phyloP scores from a whole-genome alignment of 2,888 invertebrate species.

The Drosophila subquinaria region DNA sequence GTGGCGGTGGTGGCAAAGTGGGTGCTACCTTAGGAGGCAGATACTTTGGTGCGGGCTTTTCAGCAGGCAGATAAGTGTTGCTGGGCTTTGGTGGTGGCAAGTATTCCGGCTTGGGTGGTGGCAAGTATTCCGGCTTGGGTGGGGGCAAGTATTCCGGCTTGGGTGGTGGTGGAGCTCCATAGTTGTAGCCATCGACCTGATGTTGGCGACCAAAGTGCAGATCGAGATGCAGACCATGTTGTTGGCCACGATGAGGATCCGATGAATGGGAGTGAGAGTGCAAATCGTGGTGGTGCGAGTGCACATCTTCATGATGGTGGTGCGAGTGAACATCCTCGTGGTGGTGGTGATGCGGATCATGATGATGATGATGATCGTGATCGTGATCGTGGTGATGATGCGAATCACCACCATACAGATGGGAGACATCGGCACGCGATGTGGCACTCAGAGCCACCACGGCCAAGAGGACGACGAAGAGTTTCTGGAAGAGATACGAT shows the following conservation, averaged over 20 bases:
- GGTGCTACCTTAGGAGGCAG: constrained; percentile 70
- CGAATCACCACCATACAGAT: constrained; percentile 53
- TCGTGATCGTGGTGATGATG: constrained; percentile 55
- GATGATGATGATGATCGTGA: constrained; percentile 45
- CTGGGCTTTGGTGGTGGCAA: constrained; percentile 63
- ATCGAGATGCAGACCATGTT: constrained; percentile 29
- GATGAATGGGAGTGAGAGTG: constrained; percentile 16
- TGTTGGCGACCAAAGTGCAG: constrained; percentile 28
- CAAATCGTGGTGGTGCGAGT: constrained; percentile 43
- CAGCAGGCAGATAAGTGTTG: constrained; percentile 51
- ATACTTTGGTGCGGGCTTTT: constrained; percentile 52
- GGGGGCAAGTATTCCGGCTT: constrained; percentile 64
- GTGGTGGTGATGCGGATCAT: constrained; percentile 24
- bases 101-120: constrained; percentile 50
- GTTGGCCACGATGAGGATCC: constrained; percentile 10
- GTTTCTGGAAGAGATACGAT: constrained; percentile 42
- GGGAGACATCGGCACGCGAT: constrained; percentile 68
- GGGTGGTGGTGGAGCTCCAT: constrained; percentile 49
- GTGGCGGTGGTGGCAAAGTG: constrained; percentile 68
- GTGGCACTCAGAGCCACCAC: constrained; percentile 47
- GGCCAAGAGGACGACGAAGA: constrained; percentile 53
- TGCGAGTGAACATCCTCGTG: constrained; percentile 19
- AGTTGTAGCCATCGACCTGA: constrained; percentile 60
- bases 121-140: constrained; percentile 57
- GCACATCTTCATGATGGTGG: constrained; percentile 27